Base-by-base conservation (phyloP, 2,113 vertebrate genomes). In the Pygoscelis antarcticus region DNA sequence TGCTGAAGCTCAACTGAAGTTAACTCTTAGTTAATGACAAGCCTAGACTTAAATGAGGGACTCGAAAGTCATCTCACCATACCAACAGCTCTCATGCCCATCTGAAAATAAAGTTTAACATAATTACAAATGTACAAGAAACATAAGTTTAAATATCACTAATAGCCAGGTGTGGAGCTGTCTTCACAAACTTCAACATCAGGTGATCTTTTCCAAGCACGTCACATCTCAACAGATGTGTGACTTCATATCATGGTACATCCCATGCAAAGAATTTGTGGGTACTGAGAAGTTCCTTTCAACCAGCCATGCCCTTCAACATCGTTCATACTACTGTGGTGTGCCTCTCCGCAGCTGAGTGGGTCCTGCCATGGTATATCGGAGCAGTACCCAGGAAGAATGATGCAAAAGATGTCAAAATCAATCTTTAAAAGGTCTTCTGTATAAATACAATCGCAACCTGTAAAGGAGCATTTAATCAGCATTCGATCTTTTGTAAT, bases 281-380 rank as follows among this genome's bases (percentile, higher is more conserved):
- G 8, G 12, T 9, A 47, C 8, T 8, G 27, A 76, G 61, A 72
- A 60, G 10, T 13, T 84, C 60, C 25, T 61, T 83, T 68, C 16
- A 52, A 54, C 13, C 51, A 69, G 44, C 11, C 1, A 8, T 4
- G 3, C 16, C 61, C 54, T 47, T 69, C 62, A 47, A 9, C 16
- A 64, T 34, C 10, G 7, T 81, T 57, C 64, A 47, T 18, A 57
- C 17, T 34, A 40, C 26, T 66, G 62, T 0, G 0, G 8, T 36
- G 46, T 77, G 32, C 16, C 64, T 64, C 54, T 64, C 82, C 49
- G 42, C 2, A 15, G 54, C 26, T 69, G 9, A 83, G 6, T 0
- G 0, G 16, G 46, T 57, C 54, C 54, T 3, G 3, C 12, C 0
- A 0, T 11, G 40, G 8, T 34, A 5, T 25, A 23, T 32, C 5